Evolutionary conservation across 2,797 vertebrate genomes (phyloP), one percentile per base, ranked within the genome.

Genomic region (Potorous gilbertii): DNA sequence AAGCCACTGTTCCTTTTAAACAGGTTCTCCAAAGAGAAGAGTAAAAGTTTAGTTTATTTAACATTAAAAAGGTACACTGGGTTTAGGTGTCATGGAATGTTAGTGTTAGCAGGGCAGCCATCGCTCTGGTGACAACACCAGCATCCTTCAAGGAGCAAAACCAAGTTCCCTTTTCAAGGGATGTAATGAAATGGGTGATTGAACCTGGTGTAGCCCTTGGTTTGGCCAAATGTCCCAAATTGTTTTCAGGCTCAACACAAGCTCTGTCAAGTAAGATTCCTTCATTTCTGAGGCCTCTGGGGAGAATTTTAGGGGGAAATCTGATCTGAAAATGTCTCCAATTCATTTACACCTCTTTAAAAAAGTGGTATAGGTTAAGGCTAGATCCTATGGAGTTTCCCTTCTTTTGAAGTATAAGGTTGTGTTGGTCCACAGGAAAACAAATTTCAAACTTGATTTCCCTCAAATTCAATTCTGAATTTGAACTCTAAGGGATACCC

Each of bases 341-440:
- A 97, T n/a, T 96, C 95, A 96, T 96, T 96, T 96, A 97, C 66
- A 94, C 90, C 81, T 96, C 90, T 97, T 74, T 96, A 97, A 97
- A 98, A 97, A 93, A 96, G 66, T 95, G 59, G 92, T 92, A 92
- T 57, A 94, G 93, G 94, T 91, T 91, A 89, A 4, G 81, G 95
- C 94, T 96, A 98, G 94, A 95, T 59, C 92, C 94, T 95, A 93
- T 95, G 95, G 95, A 96, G 91, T 90, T 94, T 96, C 94, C 97
- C 96, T 97, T 97, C 94, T 97, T 97, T 96, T 96, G 96, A 97
- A 95, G 95, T 90, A 96, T 96, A 96, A 97, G 97, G 66, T 94
- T 93, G 91, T 94, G 81, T 93, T 95, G 92, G 92, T 96, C 94
- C 92, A 96, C 97, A 91, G 92, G 62, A 95, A 96, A 97, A 97